phyloP scores from a whole-genome alignment of 2,113 vertebrate species.

The Psittacula cyanocephala region DNA sequence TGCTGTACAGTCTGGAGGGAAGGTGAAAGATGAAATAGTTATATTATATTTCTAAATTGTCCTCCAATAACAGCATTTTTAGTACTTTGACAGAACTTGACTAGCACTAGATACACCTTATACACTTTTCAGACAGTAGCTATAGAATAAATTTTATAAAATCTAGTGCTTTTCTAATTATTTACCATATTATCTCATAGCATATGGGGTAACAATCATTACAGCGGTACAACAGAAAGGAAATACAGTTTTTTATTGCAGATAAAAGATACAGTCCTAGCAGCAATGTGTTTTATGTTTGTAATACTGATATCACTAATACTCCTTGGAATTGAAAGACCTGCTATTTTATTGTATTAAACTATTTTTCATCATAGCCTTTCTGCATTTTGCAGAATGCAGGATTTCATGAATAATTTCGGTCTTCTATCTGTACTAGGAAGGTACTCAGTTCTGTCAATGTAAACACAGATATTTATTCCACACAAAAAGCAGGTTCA shows the following conservation, averaged over 20 bases:
- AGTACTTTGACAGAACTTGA: not conserved
- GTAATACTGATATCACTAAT: not conserved
- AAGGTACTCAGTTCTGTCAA: not conserved
- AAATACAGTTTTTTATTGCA: not conserved
- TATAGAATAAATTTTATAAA: not conserved
- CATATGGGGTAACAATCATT: not conserved
- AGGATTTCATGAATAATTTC: not conserved
- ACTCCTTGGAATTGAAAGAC: not conserved
- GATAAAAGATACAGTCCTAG: not conserved
- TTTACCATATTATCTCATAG: not conserved
- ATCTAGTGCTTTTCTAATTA: not conserved
- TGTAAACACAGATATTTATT: not conserved
- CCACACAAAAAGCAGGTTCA: not conserved
- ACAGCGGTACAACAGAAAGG: not conserved
- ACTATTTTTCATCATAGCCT: not conserved
- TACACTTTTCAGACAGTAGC: not conserved
- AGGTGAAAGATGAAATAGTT: not conserved
- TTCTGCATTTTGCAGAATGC: not conserved
- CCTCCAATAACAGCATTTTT: not conserved
- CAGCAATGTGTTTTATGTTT: not conserved
- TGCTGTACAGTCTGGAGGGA: not conserved
- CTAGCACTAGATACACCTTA: not conserved
- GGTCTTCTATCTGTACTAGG: not conserved
- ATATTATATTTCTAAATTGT: not conserved
- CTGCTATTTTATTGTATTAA: not conserved